Evolutionary conservation across 1,140 invertebrate genomes (phyloP).

Genomic region (Sminthurides bifidus): DNA sequence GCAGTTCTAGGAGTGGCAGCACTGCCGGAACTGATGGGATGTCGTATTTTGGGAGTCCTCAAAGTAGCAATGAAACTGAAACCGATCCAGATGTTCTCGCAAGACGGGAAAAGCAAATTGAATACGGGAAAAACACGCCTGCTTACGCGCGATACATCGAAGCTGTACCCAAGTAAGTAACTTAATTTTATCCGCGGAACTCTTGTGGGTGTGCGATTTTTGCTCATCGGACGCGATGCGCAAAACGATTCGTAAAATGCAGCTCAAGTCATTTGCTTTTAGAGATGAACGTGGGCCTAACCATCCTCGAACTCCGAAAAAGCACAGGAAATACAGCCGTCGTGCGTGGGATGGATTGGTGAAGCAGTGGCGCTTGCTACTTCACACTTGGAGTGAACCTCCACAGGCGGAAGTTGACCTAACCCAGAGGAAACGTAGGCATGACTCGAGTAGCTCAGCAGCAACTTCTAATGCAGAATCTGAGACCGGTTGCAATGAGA

Average conservation of each 20-base stretch:
- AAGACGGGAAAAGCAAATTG: slow-evolving; percentile 81
- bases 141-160: slow-evolving; percentile 69
- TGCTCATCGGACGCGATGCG: no score
- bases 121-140: slow-evolving; percentile 86
- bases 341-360: slow-evolving; percentile 80
- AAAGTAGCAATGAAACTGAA: no score
- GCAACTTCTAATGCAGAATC: no score
- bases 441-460: no score
- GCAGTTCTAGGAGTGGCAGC: no score
- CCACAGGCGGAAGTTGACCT: no score
- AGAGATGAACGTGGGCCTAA: slow-evolving; percentile 52
- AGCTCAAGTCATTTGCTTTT: no score
- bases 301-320: slow-evolving; percentile 78
- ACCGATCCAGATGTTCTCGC: slow-evolving; percentile 56
- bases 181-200: slow-evolving; percentile 4
- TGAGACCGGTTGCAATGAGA: no score
- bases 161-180: slow-evolving; percentile 57
- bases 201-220: no score
- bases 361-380: slow-evolving; percentile 67
- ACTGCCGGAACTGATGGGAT: no score
- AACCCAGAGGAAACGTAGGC: no score
- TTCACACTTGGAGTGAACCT: slow-evolving; percentile 77
- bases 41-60: no score
- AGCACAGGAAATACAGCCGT: slow-evolving; percentile 71
- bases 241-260: neutral